Percentiles rank a stretch among this genome's conserved stretches.
These are phyloP conservation scores for Monoplex corrugatus DNA, from an alignment of 2,888 invertebrate species.

Conservation along the genomic window DNA sequence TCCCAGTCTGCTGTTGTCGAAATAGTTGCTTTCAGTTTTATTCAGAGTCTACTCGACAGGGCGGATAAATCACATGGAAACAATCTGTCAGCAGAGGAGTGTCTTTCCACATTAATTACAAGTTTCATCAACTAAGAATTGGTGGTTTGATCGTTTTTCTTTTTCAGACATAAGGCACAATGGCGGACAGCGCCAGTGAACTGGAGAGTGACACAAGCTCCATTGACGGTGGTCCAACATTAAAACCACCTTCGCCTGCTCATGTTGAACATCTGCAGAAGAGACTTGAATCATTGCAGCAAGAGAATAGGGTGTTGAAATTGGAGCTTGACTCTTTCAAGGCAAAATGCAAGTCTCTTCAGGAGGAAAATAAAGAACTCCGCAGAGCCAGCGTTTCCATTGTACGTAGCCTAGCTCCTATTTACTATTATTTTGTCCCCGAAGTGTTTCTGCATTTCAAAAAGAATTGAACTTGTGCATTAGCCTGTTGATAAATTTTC, in stretches of 20 bases:
- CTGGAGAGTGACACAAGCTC: slow-evolving; percentile 94
- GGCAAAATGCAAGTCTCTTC: slow-evolving; percentile 95
- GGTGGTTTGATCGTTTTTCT: slow-evolving; percentile 2
- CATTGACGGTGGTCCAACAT: slow-evolving; percentile 88
- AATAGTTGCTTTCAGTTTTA: not conserved
- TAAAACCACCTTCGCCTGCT: slow-evolving; percentile 73
- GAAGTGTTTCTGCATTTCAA: too few species aligned
- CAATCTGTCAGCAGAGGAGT: not conserved
- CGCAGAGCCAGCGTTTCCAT: slow-evolving; percentile 98
- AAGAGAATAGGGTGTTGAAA: slow-evolving; percentile 97
- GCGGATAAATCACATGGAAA: not conserved
- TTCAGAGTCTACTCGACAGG: not conserved
- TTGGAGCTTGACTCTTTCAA: slow-evolving; percentile 98
- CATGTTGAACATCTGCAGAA: slow-evolving; percentile 80
- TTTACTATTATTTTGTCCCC: not conserved
- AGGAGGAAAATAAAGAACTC: slow-evolving; percentile 95
- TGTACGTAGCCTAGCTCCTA: slow-evolving; percentile 90
- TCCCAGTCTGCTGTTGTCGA: slow-evolving; percentile 41
- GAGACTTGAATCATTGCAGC: slow-evolving; percentile 94
- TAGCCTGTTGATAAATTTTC: not conserved
- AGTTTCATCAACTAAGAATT: not conserved
- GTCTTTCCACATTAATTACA: not conserved
- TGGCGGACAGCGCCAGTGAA: slow-evolving; percentile 91
- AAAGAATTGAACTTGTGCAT: too few species aligned
- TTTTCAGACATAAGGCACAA: slow-evolving; percentile 72